Evolutionary conservation across 2,113 vertebrate species (phyloP), one percentile per base, ranked within the genome.

Genomic region (Microcebus griseorufus): DNA sequence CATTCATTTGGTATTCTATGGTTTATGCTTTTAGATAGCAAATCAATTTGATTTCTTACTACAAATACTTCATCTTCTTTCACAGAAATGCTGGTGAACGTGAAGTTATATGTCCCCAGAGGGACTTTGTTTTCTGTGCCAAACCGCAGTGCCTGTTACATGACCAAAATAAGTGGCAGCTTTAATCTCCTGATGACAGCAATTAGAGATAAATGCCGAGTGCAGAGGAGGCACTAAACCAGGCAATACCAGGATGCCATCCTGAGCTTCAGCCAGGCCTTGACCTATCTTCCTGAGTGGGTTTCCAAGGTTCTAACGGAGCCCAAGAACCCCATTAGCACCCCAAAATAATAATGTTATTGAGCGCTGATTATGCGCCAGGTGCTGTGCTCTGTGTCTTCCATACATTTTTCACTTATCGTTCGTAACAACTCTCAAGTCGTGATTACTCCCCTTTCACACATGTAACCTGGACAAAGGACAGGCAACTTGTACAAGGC

Each of bases 61-160:
- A 62, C 70, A 92, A 84, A 67, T 25, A 76, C 4, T 96, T 96
- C 65, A 69, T 92, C 76, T 78, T 92, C 82, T 72, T 92, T 90
- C 86, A 76, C 17, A 51, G 48, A 88, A 78, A 90, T 0, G 9
- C 72, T 72, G 42, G 23, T 51, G 58, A 80, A 53, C n/a, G 64
- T 17, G 75, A 95, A 80, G 75, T 55, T 89, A 23, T 45, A 90
- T 9, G 45, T 90, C 95, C 88, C 93, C 65, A 42, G 93, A 85
- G 96, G 32, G 60, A 70, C 81, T 90, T 81, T 73, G 37, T 48
- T 78, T 60, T 60, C 67, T 85, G 37, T 7, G 85, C 95, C 94
- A 96, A 95, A 88, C 96, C 95, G 6, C 94, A 86, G 45, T 9
- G 39, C 67, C 91, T 79, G 9, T 53, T 75, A 48, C 4, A 65